phyloP scores from a whole-genome alignment of 2,888 invertebrate species.

The Poecilobothrus nobilitatus region DNA sequence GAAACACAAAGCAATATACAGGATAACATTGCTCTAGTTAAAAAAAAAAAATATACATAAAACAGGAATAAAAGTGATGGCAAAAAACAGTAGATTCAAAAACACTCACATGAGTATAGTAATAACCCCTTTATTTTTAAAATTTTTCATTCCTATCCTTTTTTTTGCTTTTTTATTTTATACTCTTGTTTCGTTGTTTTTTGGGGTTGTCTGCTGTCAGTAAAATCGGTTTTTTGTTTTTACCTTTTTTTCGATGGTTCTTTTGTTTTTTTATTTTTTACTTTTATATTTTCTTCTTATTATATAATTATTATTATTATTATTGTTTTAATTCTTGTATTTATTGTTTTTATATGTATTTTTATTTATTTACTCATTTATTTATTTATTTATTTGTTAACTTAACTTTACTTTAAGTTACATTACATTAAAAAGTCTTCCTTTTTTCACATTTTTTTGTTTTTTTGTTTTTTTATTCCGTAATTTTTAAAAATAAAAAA shows the following conservation, averaged over 20 bases:
- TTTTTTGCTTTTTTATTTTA: neutral
- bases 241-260: neutral
- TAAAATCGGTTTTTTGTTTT: neutral
- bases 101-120: too few relatives aligned
- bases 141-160: neutral
- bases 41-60: neutral
- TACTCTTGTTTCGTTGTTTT: too few relatives aligned
- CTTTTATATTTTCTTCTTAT: too few relatives aligned
- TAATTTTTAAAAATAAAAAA: neutral
- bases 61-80: neutral
- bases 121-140: neutral
- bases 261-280: too few relatives aligned
- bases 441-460: neutral
- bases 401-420: neutral
- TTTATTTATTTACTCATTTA: neutral
- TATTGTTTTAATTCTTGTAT: too few relatives aligned
- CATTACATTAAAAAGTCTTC: neutral
- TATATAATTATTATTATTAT: too few relatives aligned
- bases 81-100: neutral
- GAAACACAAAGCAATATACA: neutral
- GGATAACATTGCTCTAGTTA: neutral
- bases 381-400: neutral
- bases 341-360: neutral
- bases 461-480: too few relatives aligned
- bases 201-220: neutral